Conservation (phyloP, 2,888 invertebrate species). For the Meganola albula region DNA sequence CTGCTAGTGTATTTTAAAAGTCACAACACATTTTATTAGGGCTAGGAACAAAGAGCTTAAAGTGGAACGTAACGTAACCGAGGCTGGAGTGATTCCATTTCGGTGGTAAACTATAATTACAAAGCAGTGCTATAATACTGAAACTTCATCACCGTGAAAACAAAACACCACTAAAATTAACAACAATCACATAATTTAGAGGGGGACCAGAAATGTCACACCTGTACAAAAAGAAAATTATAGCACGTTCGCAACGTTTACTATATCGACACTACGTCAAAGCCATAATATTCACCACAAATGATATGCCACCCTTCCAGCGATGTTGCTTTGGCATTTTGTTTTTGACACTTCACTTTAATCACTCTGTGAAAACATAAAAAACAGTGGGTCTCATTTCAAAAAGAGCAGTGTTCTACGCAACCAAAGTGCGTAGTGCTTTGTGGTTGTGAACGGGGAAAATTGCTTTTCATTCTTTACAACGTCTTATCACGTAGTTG, state of each 20-base stretch:
- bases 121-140: conserved; percentile 7
- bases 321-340: conserved; percentile 45
- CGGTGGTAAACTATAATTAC: not conserved
- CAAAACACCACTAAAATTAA: conserved; percentile 24
- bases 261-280: conserved; percentile 56
- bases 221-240: conserved; percentile 53
- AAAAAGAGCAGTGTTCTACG: conserved; percentile 61
- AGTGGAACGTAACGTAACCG: too few species aligned
- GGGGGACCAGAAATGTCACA: conserved; percentile 20
- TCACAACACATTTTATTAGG: too few species aligned
- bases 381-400: conserved; percentile 68
- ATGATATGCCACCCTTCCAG: conserved; percentile 27
- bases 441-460: conserved; percentile 39
- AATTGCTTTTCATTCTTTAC: conserved; percentile 40
- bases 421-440: conserved; percentile 45
- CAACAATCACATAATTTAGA: conserved; percentile 10
- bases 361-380: conserved; percentile 70
- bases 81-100: too few species aligned
- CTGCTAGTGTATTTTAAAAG: too few species aligned
- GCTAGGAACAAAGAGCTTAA: too few species aligned
- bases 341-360: conserved; percentile 77
- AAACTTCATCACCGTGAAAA: not conserved
- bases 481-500: conserved; percentile 28
- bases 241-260: conserved; percentile 45
- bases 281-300: conserved; percentile 44